A percentile compares a stretch with the other conserved stretches of the same genome.
These are phyloP conservation scores for Simalia tracyae DNA, from an alignment of 2,797 vertebrate genomes.

Conservation along the genomic window DNA sequence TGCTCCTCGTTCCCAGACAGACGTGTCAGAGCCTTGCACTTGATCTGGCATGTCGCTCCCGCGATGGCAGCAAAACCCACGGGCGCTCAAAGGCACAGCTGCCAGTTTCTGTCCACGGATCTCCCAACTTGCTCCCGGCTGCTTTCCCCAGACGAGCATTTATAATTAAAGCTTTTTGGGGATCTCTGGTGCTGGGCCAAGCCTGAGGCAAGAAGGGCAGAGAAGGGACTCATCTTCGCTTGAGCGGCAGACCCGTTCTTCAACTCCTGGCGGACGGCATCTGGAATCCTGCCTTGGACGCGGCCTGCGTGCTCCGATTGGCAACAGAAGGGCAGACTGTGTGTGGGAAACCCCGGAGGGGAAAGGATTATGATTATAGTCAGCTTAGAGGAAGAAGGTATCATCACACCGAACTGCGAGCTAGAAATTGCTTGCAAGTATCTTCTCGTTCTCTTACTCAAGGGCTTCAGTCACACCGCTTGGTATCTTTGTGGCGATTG, in stretches of 20 bases:
- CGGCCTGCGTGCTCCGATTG: background rate
- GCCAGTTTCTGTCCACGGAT: background rate
- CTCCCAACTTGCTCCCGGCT: background rate
- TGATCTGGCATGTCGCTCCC: background rate
- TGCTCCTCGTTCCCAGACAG: background rate
- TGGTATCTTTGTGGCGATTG: background rate
- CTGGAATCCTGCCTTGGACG: background rate
- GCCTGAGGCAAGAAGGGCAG: too few species aligned
- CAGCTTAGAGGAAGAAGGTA: background rate
- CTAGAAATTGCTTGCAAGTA: background rate
- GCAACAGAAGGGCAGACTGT: background rate
- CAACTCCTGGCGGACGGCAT: background rate
- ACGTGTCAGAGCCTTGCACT: background rate
- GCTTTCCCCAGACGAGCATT: background rate
- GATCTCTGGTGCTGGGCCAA: background rate
- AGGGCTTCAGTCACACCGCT: background rate
- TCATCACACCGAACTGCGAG: background rate
- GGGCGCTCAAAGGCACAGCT: background rate
- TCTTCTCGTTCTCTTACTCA: background rate
- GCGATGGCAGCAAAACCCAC: background rate
- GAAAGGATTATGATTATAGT: background rate
- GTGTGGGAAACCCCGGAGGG: constrained; percentile 6
- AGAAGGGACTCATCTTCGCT: background rate
- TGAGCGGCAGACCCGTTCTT: background rate
- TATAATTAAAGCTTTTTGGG: background rate